A percentile compares a stretch with the other conserved stretches of the same genome.
These are phyloP conservation scores for Dasypolia templi DNA, from an alignment of 2,888 invertebrate species.

Conservation along the genomic window DNA sequence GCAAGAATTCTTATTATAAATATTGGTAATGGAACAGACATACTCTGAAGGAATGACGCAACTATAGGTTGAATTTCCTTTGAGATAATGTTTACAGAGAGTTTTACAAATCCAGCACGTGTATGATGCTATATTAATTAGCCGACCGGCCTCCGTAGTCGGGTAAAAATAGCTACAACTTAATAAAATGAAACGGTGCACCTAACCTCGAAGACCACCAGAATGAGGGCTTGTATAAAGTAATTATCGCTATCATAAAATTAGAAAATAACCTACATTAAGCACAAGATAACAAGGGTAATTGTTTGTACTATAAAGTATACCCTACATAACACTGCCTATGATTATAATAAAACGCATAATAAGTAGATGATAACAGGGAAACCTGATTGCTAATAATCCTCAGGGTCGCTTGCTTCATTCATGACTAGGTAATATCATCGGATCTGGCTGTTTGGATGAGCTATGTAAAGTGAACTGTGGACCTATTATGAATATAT, in stretches of 20 bases:
- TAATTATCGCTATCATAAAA: slow-evolving; percentile 27
- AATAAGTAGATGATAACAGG: slow-evolving; percentile 1
- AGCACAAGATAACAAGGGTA: background rate
- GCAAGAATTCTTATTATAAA: slow-evolving; percentile 5
- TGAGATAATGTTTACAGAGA: too few species aligned
- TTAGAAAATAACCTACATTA: slow-evolving; percentile 17
- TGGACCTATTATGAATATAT: background rate
- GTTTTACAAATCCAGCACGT: background rate
- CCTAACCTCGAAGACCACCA: slow-evolving; percentile 19
- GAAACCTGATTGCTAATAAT: background rate
- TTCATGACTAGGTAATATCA: background rate
- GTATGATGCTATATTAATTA: background rate
- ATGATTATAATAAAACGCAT: background rate
- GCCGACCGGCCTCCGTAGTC: background rate
- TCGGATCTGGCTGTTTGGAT: background rate
- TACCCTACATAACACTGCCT: slow-evolving; percentile 1
- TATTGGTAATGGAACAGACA: background rate
- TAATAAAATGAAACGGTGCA: slow-evolving; percentile 28
- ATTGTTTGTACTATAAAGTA: slow-evolving; percentile 14
- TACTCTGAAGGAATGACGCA: background rate
- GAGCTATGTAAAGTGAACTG: background rate
- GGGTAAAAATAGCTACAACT: background rate
- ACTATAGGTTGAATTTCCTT: slow-evolving; percentile 9
- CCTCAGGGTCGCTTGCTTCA: background rate
- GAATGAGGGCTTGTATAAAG: slow-evolving; percentile 6